Percentiles rank a stretch among this genome's conserved stretches.
Conservation (phyloP, 2,888 invertebrate genomes). For the Cynaeus angustus region DNA sequence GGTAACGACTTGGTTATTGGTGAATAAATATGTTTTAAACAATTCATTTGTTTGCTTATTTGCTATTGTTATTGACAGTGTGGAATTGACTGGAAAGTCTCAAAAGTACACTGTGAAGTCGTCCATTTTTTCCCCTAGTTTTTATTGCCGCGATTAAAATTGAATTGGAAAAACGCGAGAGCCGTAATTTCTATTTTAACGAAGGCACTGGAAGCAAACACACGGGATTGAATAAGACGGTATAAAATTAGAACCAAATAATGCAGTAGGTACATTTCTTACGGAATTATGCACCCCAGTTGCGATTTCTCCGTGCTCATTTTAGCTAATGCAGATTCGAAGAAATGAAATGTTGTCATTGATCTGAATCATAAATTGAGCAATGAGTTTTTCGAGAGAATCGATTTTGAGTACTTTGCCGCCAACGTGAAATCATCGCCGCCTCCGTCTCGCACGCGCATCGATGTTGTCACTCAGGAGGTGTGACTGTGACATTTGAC, state of each 20-base stretch:
- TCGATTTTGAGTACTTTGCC: not conserved
- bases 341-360: not conserved
- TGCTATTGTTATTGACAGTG: not conserved
- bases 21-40: conserved; percentile 5
- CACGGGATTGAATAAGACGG: conserved; percentile 2
- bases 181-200: conserved; percentile 6
- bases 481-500: conserved; percentile 9
- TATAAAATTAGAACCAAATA: conserved; percentile 6
- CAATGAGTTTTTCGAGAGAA: not conserved
- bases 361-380: not conserved
- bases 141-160: too few species aligned
- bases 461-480: conserved; percentile 5
- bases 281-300: not conserved
- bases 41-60: conserved; percentile 6
- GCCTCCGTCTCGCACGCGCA: conserved; percentile 4
- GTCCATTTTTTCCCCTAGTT: too few species aligned
- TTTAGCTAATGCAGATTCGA: conserved; percentile 5
- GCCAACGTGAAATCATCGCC: not conserved
- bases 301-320: not conserved
- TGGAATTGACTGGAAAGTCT: too few species aligned
- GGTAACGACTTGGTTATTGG: not conserved
- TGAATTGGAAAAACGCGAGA: not conserved
- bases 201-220: not conserved
- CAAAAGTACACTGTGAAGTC: too few species aligned
- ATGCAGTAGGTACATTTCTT: conserved; percentile 5